Percentiles rank a stretch among this genome's conserved stretches.
Conservation (phyloP, 2,797 vertebrate species). For the Manis javanica region DNA sequence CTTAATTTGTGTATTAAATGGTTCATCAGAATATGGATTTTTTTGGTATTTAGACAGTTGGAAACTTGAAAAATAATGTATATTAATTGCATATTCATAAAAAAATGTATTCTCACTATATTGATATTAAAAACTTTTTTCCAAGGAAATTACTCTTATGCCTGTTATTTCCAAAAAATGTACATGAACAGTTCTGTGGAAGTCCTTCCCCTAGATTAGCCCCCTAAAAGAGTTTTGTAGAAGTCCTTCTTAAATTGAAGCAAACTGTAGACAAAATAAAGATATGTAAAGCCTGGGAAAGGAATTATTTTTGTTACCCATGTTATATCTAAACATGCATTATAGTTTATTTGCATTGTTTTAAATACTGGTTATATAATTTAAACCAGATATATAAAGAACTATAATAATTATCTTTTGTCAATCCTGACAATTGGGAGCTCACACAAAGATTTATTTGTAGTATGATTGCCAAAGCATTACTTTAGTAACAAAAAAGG, state of each 20-base stretch:
- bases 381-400: not conserved
- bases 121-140: conserved; percentile 71
- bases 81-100: conserved; percentile 53
- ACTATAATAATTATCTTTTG: not conserved
- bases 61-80: conserved; percentile 62
- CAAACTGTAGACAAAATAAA: conserved; percentile 54
- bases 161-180: conserved; percentile 64
- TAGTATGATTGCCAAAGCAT: conserved; percentile 26
- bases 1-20: conserved; percentile 67
- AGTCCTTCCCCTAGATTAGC: not conserved
- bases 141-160: conserved; percentile 59
- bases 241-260: conserved; percentile 46
- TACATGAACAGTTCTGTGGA: conserved; percentile 35
- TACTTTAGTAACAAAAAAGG: conserved; percentile 16
- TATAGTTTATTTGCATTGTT: conserved; percentile 33
- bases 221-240: not conserved
- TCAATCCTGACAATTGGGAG: not conserved
- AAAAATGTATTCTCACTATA: conserved; percentile 62
- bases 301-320: conserved; percentile 45
- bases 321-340: not conserved
- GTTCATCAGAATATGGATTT: conserved; percentile 56
- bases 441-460: conserved; percentile 5
- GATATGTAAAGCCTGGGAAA: conserved; percentile 3
- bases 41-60: conserved; percentile 65
- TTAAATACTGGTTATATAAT: conserved; percentile 6